A percentile compares a stretch with the other conserved stretches of the same genome.
phyloP scores from a whole-genome alignment of 2,888 invertebrate genomes.

The Meloe dianella region DNA sequence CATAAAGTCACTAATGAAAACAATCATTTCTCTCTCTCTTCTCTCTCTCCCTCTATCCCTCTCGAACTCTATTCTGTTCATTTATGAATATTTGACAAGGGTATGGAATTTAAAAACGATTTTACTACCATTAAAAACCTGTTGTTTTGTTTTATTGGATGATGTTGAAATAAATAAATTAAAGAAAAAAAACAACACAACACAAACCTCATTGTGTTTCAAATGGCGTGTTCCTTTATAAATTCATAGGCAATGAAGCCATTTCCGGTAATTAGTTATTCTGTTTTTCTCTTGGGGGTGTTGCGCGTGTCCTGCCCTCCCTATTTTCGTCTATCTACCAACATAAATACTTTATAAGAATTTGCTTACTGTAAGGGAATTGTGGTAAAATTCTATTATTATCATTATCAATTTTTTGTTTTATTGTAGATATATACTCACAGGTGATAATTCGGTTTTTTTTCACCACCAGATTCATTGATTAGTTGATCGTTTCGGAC shows the following conservation, averaged over 20 bases:
- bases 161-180: not conserved
- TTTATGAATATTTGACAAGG: not conserved
- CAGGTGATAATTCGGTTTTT: too few species aligned
- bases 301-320: not conserved
- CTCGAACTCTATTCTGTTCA: too few species aligned
- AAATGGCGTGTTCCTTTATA: conserved; percentile 44
- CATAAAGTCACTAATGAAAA: not conserved
- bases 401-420: not conserved
- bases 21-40: not conserved
- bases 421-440: too few species aligned
- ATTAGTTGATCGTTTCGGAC: not conserved
- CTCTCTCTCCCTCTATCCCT: too few species aligned
- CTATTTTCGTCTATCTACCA: not conserved
- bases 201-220: conserved; percentile 8
- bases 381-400: not conserved
- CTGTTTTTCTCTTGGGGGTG: conserved; percentile 16
- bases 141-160: not conserved
- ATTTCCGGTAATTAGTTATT: conserved; percentile 42
- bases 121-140: not conserved
- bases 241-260: conserved; percentile 44
- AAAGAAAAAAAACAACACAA: not conserved
- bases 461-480: too few species aligned
- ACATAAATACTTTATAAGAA: not conserved
- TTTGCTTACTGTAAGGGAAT: not conserved
- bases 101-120: not conserved